phyloP scores from a whole-genome alignment of 2,888 invertebrate species.

The Xiphydria camelus region DNA sequence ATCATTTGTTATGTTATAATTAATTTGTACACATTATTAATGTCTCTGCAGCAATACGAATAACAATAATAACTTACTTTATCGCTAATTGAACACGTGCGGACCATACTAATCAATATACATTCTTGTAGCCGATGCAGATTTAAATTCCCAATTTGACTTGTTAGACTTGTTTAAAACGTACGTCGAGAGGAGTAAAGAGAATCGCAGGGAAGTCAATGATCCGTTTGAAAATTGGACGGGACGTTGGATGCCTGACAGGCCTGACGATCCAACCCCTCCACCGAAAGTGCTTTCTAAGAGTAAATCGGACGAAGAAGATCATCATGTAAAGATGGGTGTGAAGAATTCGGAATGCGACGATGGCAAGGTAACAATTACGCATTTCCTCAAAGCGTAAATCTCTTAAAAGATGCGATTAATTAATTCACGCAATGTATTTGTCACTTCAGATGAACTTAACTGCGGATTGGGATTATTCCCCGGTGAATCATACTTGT shows the following conservation, averaged over 20 bases:
- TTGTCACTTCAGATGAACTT: slow-evolving; percentile 61
- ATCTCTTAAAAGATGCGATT: not conserved
- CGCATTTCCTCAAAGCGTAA: no score
- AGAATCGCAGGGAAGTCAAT: not conserved
- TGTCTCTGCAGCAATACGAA: no score
- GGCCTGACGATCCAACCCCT: slow-evolving; percentile 35
- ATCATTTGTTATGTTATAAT: not conserved
- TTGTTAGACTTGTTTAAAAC: not conserved
- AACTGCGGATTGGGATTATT: slow-evolving; percentile 65
- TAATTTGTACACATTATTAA: no score
- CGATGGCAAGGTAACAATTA: slow-evolving; percentile 64
- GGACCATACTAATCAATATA: no score
- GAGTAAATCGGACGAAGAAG: not conserved
- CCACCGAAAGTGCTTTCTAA: slow-evolving; percentile 35
- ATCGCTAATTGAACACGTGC: no score
- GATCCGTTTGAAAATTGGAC: slow-evolving; percentile 46
- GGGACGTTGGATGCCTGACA: slow-evolving; percentile 56
- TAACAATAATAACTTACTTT: no score
- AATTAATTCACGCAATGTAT: not conserved
- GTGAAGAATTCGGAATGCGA: slow-evolving; percentile 63
- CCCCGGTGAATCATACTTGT: slow-evolving; percentile 66
- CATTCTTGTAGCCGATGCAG: no score
- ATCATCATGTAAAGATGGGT: slow-evolving; percentile 63
- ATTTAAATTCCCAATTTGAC: not conserved
- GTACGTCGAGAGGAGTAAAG: not conserved